Conservation (phyloP, 30 jellyfish, hydroid and myxozoan genomes). For the Nemopilema nomurai region DNA sequence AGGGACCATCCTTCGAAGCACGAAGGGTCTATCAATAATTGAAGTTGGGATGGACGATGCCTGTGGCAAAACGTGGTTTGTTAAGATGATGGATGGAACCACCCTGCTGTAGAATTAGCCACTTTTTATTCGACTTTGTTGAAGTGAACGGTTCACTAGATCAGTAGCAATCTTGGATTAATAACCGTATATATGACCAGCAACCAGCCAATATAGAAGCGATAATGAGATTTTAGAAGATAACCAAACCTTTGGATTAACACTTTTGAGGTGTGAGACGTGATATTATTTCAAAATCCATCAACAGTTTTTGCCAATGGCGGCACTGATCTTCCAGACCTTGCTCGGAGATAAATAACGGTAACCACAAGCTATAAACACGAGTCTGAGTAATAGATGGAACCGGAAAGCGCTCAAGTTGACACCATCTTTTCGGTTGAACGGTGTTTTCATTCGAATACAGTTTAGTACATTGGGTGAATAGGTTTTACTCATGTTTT, state of each 20-base stretch:
- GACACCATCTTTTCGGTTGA: not conserved
- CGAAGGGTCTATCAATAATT: too few relatives aligned
- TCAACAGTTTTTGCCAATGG: conserved; percentile 65
- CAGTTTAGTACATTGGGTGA: too few relatives aligned
- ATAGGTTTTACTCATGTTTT: too few relatives aligned
- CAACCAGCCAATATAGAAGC: conserved; percentile 64
- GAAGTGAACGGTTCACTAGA: conserved; percentile 36
- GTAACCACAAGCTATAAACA: not conserved
- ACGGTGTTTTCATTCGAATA: not conserved
- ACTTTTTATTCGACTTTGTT: not conserved
- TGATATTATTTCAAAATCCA: conserved; percentile 65
- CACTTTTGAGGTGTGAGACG: conserved; percentile 74
- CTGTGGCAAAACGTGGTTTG: conserved; percentile 22
- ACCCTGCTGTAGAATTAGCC: conserved; percentile 26
- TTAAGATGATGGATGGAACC: conserved; percentile 39
- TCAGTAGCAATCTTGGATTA: conserved; percentile 1
- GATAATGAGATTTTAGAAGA: conserved; percentile 71
- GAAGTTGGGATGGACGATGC: conserved; percentile 14
- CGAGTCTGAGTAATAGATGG: not conserved
- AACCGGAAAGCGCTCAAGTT: not conserved
- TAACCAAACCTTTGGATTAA: conserved; percentile 70
- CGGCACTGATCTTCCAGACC: conserved; percentile 5
- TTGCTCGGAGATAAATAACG: conserved; percentile 20
- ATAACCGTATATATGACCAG: conserved; percentile 21
- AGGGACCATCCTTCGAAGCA: too few relatives aligned